A percentile compares a stretch with the other conserved stretches of the same genome.
Conservation (phyloP, 2,888 invertebrate species). For the Mechanitis mazaeus region DNA sequence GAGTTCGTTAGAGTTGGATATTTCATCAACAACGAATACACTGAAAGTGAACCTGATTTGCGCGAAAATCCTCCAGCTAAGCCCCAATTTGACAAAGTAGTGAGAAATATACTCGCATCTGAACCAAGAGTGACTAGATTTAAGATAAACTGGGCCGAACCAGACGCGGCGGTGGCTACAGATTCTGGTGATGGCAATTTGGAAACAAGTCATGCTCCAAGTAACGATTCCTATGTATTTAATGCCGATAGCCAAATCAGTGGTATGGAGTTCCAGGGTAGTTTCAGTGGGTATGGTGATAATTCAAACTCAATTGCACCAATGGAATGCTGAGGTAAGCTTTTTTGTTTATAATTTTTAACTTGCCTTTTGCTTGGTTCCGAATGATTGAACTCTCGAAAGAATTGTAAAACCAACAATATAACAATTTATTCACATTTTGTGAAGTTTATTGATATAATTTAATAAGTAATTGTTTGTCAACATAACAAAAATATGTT, state of each 20-base stretch:
- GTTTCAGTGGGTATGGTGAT: slow-evolving; percentile 73
- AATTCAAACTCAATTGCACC: slow-evolving; percentile 80
- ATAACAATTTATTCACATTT: not conserved
- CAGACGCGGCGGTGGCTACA: slow-evolving; percentile 60
- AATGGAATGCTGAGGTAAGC: slow-evolving; percentile 77
- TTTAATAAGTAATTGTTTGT: not conserved
- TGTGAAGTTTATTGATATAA: not conserved
- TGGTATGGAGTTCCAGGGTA: slow-evolving; percentile 62
- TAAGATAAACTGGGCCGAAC: slow-evolving; percentile 97
- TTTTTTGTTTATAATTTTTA: too few species aligned
- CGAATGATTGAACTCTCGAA: too few species aligned
- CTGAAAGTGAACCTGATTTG: slow-evolving; percentile 91
- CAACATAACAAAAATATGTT: not conserved
- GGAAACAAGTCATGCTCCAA: slow-evolving; percentile 54
- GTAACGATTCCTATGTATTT: slow-evolving; percentile 64
- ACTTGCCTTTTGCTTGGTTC: too few species aligned
- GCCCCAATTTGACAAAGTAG: slow-evolving; percentile 95
- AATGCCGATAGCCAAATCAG: slow-evolving; percentile 70
- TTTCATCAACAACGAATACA: slow-evolving; percentile 98
- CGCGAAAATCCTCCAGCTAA: slow-evolving; percentile 95
- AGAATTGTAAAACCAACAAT: too few species aligned
- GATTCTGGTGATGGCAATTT: slow-evolving; percentile 60
- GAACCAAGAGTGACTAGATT: slow-evolving; percentile 96
- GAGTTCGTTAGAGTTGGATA: slow-evolving; percentile 99
- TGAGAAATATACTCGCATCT: slow-evolving; percentile 88